Conservation (phyloP, 2,888 invertebrate species). For the Agonum fuliginosum region DNA sequence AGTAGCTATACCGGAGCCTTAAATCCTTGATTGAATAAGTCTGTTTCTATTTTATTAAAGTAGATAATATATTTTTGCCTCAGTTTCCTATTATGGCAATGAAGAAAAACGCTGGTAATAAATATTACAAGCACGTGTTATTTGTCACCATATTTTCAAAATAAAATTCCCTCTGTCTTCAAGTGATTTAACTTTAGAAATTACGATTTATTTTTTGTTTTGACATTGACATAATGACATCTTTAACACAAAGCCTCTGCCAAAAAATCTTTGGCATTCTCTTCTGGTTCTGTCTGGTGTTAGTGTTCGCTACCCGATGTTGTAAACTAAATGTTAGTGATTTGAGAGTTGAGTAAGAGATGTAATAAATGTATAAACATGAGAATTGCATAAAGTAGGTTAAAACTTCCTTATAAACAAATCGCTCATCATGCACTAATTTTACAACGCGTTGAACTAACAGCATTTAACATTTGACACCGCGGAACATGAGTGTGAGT, state of each 20-base stretch:
- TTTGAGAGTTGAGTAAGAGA: no score
- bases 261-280: background rate
- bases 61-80: no score
- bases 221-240: constrained; percentile 37
- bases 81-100: no score
- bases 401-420: constrained; percentile 46
- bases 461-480: background rate
- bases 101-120: no score
- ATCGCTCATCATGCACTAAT: background rate
- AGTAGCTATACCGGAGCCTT: no score
- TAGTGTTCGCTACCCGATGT: no score
- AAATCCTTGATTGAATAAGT: no score
- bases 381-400: constrained; percentile 30
- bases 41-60: no score
- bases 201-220: constrained; percentile 8
- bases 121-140: background rate
- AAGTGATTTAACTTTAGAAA: background rate
- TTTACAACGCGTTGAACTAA: background rate
- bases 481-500: background rate
- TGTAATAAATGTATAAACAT: background rate
- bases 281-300: background rate
- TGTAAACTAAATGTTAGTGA: no score
- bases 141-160: constrained; percentile 18
- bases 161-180: constrained; percentile 8
- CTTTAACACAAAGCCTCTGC: constrained; percentile 10